Conservation (phyloP, 1,140 invertebrate species). For the Parapsyche elsis region DNA sequence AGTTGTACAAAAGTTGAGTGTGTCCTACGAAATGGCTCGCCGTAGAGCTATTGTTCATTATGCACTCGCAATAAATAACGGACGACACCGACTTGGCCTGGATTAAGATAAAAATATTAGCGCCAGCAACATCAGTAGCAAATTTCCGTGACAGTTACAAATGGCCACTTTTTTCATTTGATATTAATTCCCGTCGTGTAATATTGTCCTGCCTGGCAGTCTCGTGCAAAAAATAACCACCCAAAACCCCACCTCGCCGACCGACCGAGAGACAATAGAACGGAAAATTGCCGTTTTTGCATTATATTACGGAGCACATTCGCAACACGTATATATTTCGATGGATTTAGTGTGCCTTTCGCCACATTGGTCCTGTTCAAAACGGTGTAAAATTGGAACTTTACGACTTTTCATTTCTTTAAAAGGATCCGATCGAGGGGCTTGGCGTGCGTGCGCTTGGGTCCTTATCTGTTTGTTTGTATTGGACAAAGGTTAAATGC, state of each 20-base stretch:
- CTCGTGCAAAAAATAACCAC: conserved; percentile 13
- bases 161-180: conserved; percentile 44
- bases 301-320: not conserved
- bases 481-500: conserved; percentile 38
- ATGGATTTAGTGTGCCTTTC: not conserved
- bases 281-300: conserved; percentile 41
- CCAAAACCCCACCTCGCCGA: not conserved
- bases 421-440: conserved; percentile 26
- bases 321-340: not conserved
- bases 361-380: conserved; percentile 5
- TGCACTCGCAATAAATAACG: conserved; percentile 45
- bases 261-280: conserved; percentile 17
- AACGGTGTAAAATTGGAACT: conserved; percentile 19
- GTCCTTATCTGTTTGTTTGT: conserved; percentile 36
- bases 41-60: conserved; percentile 37
- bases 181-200: conserved; percentile 50
- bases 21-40: not conserved
- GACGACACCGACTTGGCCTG: conserved; percentile 37
- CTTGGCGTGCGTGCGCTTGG: not conserved
- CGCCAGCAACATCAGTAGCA: conserved; percentile 43
- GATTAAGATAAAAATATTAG: conserved; percentile 50
- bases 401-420: conserved; percentile 47
- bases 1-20: not conserved
- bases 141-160: conserved; percentile 47
- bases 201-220: conserved; percentile 40